Conservation (phyloP, 1,140 invertebrate genomes). For the Cylas formicarius region DNA sequence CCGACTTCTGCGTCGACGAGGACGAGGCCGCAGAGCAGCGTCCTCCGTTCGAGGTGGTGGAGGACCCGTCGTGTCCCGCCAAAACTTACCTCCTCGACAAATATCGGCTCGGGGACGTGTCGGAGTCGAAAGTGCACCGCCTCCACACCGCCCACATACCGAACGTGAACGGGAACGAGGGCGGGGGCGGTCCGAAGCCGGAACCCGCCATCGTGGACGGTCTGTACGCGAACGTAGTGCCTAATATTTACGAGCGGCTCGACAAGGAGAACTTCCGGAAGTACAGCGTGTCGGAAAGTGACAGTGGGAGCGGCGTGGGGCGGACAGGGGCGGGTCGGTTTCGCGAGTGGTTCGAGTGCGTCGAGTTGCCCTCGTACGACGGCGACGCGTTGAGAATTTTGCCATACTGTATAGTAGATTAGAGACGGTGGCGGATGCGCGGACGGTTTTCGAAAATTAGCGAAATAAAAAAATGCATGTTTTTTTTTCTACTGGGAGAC, state of each 20-base stretch:
- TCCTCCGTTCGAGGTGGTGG: constrained; percentile 25
- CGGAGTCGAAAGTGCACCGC: constrained; percentile 20
- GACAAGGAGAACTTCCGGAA: constrained; percentile 39
- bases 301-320: constrained; percentile 2
- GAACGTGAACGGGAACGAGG: constrained; percentile 38
- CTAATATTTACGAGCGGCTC: constrained; percentile 37
- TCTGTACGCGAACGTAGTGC: constrained; percentile 40
- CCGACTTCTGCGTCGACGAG: constrained; percentile 22
- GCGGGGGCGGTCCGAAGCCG: constrained; percentile 18
- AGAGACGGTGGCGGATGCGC: constrained; percentile 6
- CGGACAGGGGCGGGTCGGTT: constrained; percentile 47
- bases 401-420: constrained; percentile 90
- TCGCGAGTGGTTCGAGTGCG: constrained; percentile 76
- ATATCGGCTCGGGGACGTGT: constrained; percentile 27
- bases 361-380: constrained; percentile 58
- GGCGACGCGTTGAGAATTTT: constrained; percentile 74
- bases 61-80: constrained; percentile 33
- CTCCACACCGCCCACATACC: constrained; percentile 28
- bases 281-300: constrained; percentile 39
- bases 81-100: constrained; percentile 27
- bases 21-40: constrained; percentile 21
- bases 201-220: constrained; percentile 21
- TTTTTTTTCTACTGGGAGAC: not conserved
- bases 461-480: no score
- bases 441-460: no score